These are phyloP conservation scores for chimpanzee (Pan troglodytes) DNA, from an alignment of 2,113 vertebrate genomes.

Conservation along the genomic window NHGRI_mPanTro3-v2.1_pri NC_072403.2:140963501-140964000, in stretches of 20 bases:
- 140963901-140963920: fast-evolving
- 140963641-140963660: neutral
- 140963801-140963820: neutral
- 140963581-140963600: neutral
- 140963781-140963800: neutral
- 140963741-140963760: neutral
- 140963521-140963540: neutral
- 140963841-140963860: neutral
- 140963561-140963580: neutral
- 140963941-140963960: neutral
- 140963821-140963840: too few relatives aligned
- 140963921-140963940: neutral
- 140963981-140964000: too few relatives aligned
- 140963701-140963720: neutral
- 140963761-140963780: neutral
- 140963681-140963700: neutral
- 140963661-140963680: neutral
- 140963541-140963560: neutral
- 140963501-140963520: neutral
- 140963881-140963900: neutral
- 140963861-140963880: neutral
- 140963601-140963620: conserved; percentile 3
- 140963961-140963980: neutral
- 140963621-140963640: conserved; percentile 16
- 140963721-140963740: neutral